Evolutionary conservation across 2,113 vertebrate genomes (phyloP), one percentile per base, ranked within the genome.

Genomic region (Rhinopomastus cyanomelas): DNA sequence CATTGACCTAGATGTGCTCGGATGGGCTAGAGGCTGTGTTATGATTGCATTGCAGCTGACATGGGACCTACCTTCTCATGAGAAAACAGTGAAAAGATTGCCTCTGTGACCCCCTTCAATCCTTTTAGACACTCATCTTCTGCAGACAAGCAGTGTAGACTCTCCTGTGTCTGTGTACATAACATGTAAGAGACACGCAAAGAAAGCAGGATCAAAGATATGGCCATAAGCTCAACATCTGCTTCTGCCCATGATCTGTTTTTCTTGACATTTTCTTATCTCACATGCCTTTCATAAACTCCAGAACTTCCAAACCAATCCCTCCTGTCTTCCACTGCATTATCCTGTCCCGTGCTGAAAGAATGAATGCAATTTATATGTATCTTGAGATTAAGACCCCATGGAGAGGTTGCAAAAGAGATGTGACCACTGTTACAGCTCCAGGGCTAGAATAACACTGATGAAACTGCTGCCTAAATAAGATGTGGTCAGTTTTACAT

Each of bases 261-360:
- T 96, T 93, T 48, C 64, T 90, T 87, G 81, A 92, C 81, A 16
- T 94, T 89, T 85, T 92, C 92, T 93, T 95, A 94, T 94, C 94
- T 95, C 42, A 37, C 55, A 46, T 79, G 66, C 51, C 51, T 49
- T 93, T 92, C 91, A 90, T 85, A 93, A 96, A 85, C 74, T 88
- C 32, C 66, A 88, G 91, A 84, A 92, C 46, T 93, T 87, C 78
- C 55, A 93, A 61, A 68, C 66, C 74, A 81, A 66, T 57, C 51
- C 62, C 59, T 87, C 30, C 74, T 92, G 74, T 79, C 88, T 93
- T 81, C 39, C 71, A 51, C 69, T 57, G 69, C 75, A 51, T 94
- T 94, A 79, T 81, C 55, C 42, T 62, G 42, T 62, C 74, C 72
- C 57, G 25, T 32, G 46, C 51, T 79, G 51, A 84, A 88, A 76